phyloP scores from a whole-genome alignment of 2,888 invertebrate genomes.

The Tenodera sinensis region DNA sequence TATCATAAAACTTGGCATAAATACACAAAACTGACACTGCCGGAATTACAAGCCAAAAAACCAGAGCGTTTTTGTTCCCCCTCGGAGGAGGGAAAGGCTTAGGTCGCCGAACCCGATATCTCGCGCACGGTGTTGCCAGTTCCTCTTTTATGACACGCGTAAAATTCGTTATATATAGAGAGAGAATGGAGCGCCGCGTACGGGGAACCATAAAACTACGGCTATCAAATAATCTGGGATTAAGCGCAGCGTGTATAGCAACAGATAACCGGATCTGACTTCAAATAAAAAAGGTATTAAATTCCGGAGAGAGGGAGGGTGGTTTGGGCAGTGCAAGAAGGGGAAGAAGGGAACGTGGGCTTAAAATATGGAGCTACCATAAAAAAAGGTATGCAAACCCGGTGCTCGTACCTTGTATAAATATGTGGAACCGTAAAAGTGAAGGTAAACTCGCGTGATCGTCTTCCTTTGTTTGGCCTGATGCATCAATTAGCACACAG shows the following conservation, averaged over 20 bases:
- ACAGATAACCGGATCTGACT: slow-evolving; percentile 18
- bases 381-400: not conserved
- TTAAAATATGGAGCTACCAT: not conserved
- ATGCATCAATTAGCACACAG: not conserved
- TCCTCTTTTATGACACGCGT: slow-evolving; percentile 17
- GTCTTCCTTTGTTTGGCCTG: not conserved
- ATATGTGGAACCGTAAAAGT: not conserved
- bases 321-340: not conserved
- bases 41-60: not conserved
- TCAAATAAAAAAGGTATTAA: slow-evolving; percentile 19
- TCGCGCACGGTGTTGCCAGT: not conserved
- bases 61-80: not conserved
- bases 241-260: slow-evolving; percentile 9
- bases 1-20: not conserved
- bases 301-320: not conserved
- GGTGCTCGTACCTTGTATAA: not conserved
- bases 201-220: slow-evolving; percentile 11
- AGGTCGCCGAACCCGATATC: slow-evolving; percentile 1
- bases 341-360: not conserved
- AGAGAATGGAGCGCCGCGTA: not conserved
- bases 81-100: not conserved
- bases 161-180: slow-evolving; percentile 18
- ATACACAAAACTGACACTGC: not conserved
- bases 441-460: not conserved
- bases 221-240: slow-evolving; percentile 20